Evolutionary conservation across 2,888 invertebrate species (phyloP).

Genomic region (Salpingus planirostris): DNA sequence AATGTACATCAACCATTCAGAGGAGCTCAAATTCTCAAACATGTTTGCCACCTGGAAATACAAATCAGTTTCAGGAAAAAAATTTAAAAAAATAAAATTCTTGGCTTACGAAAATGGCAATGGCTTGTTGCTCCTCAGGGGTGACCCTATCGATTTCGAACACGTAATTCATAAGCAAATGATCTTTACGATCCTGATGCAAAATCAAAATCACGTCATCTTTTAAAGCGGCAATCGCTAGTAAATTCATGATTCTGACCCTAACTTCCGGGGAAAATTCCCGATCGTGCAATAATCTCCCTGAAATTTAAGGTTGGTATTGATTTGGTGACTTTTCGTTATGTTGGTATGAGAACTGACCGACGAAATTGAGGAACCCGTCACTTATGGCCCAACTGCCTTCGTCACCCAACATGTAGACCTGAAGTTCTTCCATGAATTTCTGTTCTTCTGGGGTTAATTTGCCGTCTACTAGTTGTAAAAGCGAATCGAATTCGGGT

Average conservation of each 20-base stretch:
- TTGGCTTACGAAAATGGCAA: constrained; percentile 66
- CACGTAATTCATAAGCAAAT: constrained; percentile 82
- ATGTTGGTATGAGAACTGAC: constrained; percentile 46
- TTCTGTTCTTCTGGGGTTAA: constrained; percentile 65
- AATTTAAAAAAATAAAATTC: constrained; percentile 6
- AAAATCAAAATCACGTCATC: constrained; percentile 83
- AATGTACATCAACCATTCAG: constrained; percentile 90
- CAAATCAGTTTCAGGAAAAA: constrained; percentile 4
- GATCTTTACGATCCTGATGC: constrained; percentile 83
- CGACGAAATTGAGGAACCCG: constrained; percentile 74
- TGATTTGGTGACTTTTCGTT: constrained; percentile 2
- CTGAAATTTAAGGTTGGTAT: constrained; percentile 30
- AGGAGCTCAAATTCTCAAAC: constrained; percentile 79
- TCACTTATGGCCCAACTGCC: constrained; percentile 91
- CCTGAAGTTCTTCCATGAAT: constrained; percentile 73
- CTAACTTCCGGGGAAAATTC: constrained; percentile 52
- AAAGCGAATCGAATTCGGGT: constrained; percentile 65
- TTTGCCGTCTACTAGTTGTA: constrained; percentile 59
- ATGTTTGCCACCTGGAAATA: constrained; percentile 70
- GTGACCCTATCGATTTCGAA: constrained; percentile 68
- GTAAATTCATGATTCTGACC: constrained; percentile 58
- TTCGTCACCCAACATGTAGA: constrained; percentile 81
- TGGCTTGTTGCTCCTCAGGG: constrained; percentile 66
- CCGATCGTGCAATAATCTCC: constrained; percentile 55
- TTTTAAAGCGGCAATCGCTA: constrained; percentile 70